phyloP scores from a whole-genome alignment of 1,140 invertebrate genomes.

The Drosophila biarmipes region DNA sequence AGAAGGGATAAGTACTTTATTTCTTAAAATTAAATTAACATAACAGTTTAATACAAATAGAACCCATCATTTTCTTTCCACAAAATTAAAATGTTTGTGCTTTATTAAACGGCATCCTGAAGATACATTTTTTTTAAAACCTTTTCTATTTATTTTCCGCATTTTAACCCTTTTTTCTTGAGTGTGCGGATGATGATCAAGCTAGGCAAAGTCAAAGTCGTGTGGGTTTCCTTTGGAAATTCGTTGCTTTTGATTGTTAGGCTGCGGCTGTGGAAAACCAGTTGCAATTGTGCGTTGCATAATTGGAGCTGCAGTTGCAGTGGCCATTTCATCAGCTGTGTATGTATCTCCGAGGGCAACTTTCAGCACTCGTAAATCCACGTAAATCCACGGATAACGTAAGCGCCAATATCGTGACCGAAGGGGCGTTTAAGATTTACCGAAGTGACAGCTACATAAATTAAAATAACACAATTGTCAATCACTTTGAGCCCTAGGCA shows the following conservation, averaged over 20 bases:
- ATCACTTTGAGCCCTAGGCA: constrained; percentile 75
- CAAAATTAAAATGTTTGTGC: no score
- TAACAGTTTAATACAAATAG: no score
- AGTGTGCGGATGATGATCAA: constrained; percentile 25
- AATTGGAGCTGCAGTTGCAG: constrained; percentile 43
- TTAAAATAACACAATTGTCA: constrained; percentile 79
- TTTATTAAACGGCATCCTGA: no score
- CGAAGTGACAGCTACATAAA: constrained; percentile 72
- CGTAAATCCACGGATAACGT: constrained; percentile 16
- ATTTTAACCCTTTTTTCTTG: constrained; percentile 5
- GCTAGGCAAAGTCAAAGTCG: constrained; percentile 72
- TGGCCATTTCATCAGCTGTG: constrained; percentile 41
- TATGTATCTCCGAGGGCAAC: constrained; percentile 42
- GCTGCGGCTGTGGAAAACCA: constrained; percentile 43
- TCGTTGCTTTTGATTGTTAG: constrained; percentile 41
- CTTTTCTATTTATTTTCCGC: no score
- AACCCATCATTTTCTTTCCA: no score
- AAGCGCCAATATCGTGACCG: constrained; percentile 51
- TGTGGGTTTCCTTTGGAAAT: constrained; percentile 49
- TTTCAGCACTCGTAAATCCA: constrained; percentile 39
- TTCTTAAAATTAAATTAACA: no score
- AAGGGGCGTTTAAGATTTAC: constrained; percentile 50
- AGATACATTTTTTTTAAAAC: no score
- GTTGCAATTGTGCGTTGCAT: constrained; percentile 74
- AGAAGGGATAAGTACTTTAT: no score